These are phyloP conservation scores for Ifrita kowaldi DNA, from an alignment of 2,113 vertebrate genomes.

Conservation along the genomic window DNA sequence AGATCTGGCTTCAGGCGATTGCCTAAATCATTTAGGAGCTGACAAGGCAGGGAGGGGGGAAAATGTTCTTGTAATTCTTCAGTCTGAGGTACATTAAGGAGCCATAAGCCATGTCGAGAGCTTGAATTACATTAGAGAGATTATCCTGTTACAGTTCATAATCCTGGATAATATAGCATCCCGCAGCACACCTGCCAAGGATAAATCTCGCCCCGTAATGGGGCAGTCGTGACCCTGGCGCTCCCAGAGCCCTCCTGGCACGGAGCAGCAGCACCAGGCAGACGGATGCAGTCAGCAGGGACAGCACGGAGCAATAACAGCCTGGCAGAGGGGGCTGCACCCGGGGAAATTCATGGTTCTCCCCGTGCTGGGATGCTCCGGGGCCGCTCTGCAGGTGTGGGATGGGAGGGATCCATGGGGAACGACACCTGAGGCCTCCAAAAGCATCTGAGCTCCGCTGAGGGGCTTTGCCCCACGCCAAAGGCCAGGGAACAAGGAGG, in stretches of 20 bases:
- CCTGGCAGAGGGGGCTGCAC: conserved; percentile 1
- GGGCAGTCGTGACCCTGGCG: conserved; percentile 72
- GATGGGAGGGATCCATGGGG: background rate
- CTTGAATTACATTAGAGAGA: conserved; percentile 88
- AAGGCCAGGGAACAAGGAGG: background rate
- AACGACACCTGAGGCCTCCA: background rate
- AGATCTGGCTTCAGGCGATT: conserved; percentile 80
- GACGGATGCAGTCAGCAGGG: conserved; percentile 27
- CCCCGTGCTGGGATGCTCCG: rapidly evolving
- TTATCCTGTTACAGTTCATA: conserved; percentile 87
- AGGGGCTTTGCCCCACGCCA: rapidly evolving
- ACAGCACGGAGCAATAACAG: conserved; percentile 4
- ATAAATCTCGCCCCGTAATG: conserved; percentile 80
- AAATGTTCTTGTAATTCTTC: conserved; percentile 85
- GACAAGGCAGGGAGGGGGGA: conserved; percentile 76
- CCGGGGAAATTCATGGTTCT: background rate
- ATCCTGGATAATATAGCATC: conserved; percentile 84
- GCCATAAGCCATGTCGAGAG: conserved; percentile 86
- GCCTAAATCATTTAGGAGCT: conserved; percentile 84
- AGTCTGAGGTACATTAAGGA: conserved; percentile 86
- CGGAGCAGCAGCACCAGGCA: conserved; percentile 21
- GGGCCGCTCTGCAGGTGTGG: background rate
- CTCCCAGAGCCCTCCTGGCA: conserved; percentile 59
- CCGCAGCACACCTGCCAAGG: conserved; percentile 77
- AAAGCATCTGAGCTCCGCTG: background rate